These are phyloP conservation scores for Lobophora halterata DNA, from an alignment of 2,888 invertebrate genomes.

Conservation along the genomic window DNA sequence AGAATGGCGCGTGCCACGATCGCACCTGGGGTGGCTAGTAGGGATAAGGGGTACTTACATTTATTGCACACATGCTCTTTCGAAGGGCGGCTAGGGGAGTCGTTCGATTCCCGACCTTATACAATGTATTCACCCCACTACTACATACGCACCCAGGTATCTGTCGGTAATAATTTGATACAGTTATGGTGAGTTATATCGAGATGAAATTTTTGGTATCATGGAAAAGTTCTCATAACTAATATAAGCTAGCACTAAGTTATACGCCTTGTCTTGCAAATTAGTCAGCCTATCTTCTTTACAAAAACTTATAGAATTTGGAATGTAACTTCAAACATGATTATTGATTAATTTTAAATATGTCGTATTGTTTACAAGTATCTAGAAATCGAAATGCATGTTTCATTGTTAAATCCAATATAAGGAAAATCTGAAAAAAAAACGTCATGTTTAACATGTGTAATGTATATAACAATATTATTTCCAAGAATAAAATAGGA, in stretches of 20 bases:
- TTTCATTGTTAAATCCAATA: too few species aligned
- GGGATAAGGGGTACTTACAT: slow-evolving; percentile 80
- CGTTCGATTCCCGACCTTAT: slow-evolving; percentile 40
- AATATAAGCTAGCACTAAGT: slow-evolving; percentile 7
- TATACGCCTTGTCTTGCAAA: too few species aligned
- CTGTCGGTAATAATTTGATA: slow-evolving; percentile 26
- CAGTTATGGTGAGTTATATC: slow-evolving; percentile 18
- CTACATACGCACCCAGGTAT: slow-evolving; percentile 31
- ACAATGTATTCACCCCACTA: slow-evolving; percentile 34
- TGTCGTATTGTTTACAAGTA: too few species aligned
- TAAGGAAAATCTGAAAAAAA: too few species aligned
- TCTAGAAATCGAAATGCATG: too few species aligned
- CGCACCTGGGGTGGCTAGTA: slow-evolving; percentile 76
- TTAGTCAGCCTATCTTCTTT: too few species aligned
- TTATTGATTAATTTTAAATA: too few species aligned
- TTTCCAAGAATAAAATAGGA: too few species aligned
- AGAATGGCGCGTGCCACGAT: slow-evolving; percentile 78
- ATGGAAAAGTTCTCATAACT: slow-evolving; percentile 5
- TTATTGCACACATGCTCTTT: slow-evolving; percentile 79
- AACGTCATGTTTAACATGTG: too few species aligned
- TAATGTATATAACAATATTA: too few species aligned
- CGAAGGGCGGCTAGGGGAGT: slow-evolving; percentile 70
- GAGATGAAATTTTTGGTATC: slow-evolving; percentile 15
- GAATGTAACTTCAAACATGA: too few species aligned
- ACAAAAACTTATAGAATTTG: too few species aligned